These are phyloP conservation scores for Cryptus viduatorius DNA, from an alignment of 2,888 invertebrate species.

Conservation along the genomic window DNA sequence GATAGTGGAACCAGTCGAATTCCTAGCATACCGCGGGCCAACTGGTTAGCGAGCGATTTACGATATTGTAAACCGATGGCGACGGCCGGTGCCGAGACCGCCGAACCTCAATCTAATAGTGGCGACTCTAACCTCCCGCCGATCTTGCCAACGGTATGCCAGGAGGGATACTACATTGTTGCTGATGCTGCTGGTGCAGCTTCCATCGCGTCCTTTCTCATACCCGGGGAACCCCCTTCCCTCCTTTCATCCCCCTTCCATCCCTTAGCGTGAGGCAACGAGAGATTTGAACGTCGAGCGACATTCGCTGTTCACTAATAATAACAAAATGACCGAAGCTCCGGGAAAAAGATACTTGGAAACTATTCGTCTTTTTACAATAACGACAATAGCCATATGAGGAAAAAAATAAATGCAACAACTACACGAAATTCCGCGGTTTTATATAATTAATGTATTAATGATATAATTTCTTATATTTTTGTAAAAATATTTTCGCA, in stretches of 20 bases:
- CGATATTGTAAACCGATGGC: conserved; percentile 84
- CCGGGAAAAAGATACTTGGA: neutral
- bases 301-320: conserved; percentile 41
- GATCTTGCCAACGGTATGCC: conserved; percentile 69
- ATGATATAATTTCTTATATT: too few relatives aligned
- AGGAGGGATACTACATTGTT: conserved; percentile 73
- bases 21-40: conserved; percentile 82
- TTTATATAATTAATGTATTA: too few relatives aligned
- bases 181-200: conserved; percentile 68
- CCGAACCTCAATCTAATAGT: conserved; percentile 82
- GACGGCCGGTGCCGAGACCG: conserved; percentile 79
- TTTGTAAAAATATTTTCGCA: too few relatives aligned
- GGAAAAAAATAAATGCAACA: too few relatives aligned
- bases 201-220: conserved; percentile 21
- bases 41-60: conserved; percentile 84
- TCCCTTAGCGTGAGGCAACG: neutral
- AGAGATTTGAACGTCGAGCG: conserved; percentile 33
- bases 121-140: conserved; percentile 78
- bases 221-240: neutral
- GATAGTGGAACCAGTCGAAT: conserved; percentile 78
- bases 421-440: too few relatives aligned
- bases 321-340: conserved; percentile 18
- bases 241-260: too few relatives aligned
- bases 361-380: too few relatives aligned
- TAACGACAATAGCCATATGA: too few relatives aligned